These are phyloP conservation scores for Ostrea denselamellosa DNA, from an alignment of 1,140 invertebrate genomes.

Conservation along the genomic window DNA sequence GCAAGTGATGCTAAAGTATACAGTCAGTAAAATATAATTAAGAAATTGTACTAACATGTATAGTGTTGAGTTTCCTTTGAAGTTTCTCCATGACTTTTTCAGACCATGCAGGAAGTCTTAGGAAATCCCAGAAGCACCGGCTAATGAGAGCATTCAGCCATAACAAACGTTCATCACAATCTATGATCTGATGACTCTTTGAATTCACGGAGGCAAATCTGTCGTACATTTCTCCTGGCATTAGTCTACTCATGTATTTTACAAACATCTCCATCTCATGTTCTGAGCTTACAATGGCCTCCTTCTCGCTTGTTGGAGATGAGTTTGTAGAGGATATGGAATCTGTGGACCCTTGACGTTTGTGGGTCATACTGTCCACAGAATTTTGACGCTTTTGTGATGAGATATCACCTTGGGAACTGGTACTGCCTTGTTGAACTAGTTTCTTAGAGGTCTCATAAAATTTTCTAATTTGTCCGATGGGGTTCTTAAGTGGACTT, in stretches of 20 bases:
- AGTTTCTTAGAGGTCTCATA: slow-evolving; percentile 50
- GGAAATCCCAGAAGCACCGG: slow-evolving; percentile 88
- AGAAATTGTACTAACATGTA: slow-evolving; percentile 72
- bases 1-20: not conserved
- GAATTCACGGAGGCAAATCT: slow-evolving; percentile 39
- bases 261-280: slow-evolving; percentile 63
- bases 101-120: slow-evolving; percentile 84
- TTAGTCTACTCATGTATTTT: slow-evolving; percentile 71
- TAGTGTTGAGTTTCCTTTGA: slow-evolving; percentile 91
- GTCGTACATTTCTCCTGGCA: slow-evolving; percentile 64
- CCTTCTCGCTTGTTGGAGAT: slow-evolving; percentile 47
- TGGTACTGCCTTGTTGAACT: slow-evolving; percentile 48
- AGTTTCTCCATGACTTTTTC: slow-evolving; percentile 85
- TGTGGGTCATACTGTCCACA: slow-evolving; percentile 55
- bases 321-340: slow-evolving; percentile 63
- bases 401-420: slow-evolving; percentile 51
- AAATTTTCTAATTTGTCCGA: slow-evolving; percentile 68
- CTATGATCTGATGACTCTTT: slow-evolving; percentile 33
- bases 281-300: slow-evolving; percentile 9
- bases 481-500: slow-evolving; percentile 67
- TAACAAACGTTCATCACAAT: slow-evolving; percentile 72
- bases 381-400: not conserved
- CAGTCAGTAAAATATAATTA: not conserved
- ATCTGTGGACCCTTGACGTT: slow-evolving; percentile 70
- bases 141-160: slow-evolving; percentile 89